These are phyloP conservation scores for Apodemia mormo DNA, from an alignment of 2,888 invertebrate genomes.

Conservation along the genomic window DNA sequence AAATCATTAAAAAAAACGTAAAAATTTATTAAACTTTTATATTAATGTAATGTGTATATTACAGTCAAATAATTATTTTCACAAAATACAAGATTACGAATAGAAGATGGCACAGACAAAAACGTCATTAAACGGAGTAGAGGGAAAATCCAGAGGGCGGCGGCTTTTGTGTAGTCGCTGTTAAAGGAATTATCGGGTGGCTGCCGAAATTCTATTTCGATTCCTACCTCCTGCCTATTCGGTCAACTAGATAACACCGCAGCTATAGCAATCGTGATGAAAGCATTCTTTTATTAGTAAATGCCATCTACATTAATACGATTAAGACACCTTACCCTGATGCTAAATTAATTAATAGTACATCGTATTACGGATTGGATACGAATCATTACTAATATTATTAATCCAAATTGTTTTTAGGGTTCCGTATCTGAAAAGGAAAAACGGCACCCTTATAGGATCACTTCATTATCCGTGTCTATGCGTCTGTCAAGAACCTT, in stretches of 20 bases:
- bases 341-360: neutral
- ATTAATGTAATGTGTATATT: neutral
- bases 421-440: too few relatives aligned
- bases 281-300: conserved; percentile 16
- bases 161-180: conserved; percentile 40
- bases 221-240: conserved; percentile 22
- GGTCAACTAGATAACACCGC: conserved; percentile 8
- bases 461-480: too few relatives aligned
- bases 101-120: conserved; percentile 42
- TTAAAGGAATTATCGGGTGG: conserved; percentile 45
- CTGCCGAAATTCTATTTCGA: conserved; percentile 39
- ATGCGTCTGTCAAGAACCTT: too few relatives aligned
- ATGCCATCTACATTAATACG: conserved; percentile 15
- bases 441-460: too few relatives aligned
- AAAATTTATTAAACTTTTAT: neutral
- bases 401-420: too few relatives aligned
- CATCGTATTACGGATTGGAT: neutral
- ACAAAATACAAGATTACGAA: conserved; percentile 43
- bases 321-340: neutral
- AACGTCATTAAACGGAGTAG: conserved; percentile 47
- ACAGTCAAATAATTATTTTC: conserved; percentile 40
- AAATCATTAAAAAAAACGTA: too few relatives aligned
- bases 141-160: conserved; percentile 41
- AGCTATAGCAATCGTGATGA: conserved; percentile 15
- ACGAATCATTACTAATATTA: too few relatives aligned